These are phyloP conservation scores for Phymatocera aterrima DNA, from an alignment of 2,888 invertebrate species.

Conservation along the genomic window DNA sequence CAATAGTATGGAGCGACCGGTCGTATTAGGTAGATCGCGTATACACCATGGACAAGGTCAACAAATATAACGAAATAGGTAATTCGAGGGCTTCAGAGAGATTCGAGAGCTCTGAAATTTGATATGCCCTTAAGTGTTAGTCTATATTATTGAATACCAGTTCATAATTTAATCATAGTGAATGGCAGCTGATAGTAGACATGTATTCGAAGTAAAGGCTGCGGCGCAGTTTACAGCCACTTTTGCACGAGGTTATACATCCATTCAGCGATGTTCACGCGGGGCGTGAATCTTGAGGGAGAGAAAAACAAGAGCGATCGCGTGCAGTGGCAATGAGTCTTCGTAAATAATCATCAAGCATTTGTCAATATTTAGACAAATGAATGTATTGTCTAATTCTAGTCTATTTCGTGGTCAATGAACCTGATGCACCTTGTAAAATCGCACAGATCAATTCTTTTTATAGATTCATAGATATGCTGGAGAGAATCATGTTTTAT, in stretches of 20 bases:
- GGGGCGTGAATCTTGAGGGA: background rate
- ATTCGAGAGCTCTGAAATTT: background rate
- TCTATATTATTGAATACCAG: conserved; percentile 8
- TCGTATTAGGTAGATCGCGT: background rate
- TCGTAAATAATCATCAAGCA: background rate
- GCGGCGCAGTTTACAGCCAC: background rate
- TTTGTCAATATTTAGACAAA: background rate
- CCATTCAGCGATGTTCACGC: background rate
- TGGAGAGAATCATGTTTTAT: no score
- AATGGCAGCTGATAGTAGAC: background rate
- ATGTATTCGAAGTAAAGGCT: background rate
- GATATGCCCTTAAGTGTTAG: background rate
- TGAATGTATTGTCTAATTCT: background rate
- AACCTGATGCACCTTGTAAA: no score
- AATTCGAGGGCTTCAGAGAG: background rate
- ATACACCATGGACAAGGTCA: conserved; percentile 7
- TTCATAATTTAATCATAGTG: conserved; percentile 5
- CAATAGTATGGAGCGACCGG: conserved; percentile 1
- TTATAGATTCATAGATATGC: no score
- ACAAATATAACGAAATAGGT: background rate
- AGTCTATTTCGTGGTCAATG: background rate
- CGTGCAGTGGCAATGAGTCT: background rate
- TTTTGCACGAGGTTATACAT: background rate
- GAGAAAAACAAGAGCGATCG: background rate
- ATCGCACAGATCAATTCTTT: no score